Conservation (phyloP, 2,888 invertebrate genomes). For the Pollenia griseotomentosa region DNA sequence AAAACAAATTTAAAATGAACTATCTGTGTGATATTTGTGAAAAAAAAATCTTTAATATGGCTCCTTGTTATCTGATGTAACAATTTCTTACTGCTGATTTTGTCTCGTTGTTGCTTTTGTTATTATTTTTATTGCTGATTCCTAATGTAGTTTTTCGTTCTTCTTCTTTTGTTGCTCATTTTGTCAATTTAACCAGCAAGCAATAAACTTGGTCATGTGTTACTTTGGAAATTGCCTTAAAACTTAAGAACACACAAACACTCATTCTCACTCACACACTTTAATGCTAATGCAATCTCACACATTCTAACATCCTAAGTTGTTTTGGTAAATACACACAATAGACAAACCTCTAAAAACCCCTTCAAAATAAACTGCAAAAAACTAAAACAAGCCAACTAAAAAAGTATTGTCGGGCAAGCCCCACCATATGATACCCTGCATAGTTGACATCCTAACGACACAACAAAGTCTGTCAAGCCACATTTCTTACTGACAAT, state of each 20-base stretch:
- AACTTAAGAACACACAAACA: not conserved
- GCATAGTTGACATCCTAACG: no score
- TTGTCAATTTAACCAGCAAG: not conserved
- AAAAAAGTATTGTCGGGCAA: not conserved
- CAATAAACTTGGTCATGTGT: constrained; percentile 45
- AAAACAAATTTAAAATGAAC: constrained; percentile 19
- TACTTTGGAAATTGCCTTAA: constrained; percentile 25
- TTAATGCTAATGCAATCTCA: not conserved
- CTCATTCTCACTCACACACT: not conserved
- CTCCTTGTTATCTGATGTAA: constrained; percentile 26
- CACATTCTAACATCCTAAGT: constrained; percentile 2
- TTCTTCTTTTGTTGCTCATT: not conserved
- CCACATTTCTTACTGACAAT: no score
- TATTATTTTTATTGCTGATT: not conserved
- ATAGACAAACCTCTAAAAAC: constrained; percentile 19
- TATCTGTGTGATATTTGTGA: not conserved
- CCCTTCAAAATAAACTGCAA: not conserved
- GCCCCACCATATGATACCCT: no score
- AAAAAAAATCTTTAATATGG: constrained; percentile 16
- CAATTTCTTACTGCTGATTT: not conserved
- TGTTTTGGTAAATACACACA: constrained; percentile 17
- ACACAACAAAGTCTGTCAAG: no score
- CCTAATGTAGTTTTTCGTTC: not conserved
- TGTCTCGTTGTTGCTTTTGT: no score
- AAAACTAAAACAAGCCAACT: not conserved